Evolutionary conservation across 1,140 invertebrate genomes (phyloP).

Genomic region (Magallana angulata): DNA sequence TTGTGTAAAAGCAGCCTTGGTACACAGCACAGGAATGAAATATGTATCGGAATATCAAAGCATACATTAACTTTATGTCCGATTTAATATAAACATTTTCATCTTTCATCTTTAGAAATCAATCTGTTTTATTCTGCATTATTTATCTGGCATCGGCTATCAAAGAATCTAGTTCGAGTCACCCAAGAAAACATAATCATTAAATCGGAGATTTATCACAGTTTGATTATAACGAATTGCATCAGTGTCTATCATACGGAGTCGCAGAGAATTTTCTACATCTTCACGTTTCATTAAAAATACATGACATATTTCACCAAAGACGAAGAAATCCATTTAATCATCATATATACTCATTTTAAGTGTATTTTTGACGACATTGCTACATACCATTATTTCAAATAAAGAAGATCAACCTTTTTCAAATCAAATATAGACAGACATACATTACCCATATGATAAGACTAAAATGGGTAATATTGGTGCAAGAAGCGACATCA

Average conservation of each 20-base stretch:
- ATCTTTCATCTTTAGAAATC: constrained; percentile 33
- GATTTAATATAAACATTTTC: constrained; percentile 31
- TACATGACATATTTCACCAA: neutral
- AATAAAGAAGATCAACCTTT: no score
- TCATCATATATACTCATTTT: neutral
- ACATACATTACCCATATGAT: no score
- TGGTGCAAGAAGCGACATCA: no score
- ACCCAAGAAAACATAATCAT: constrained; percentile 33
- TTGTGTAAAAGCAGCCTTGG: constrained; percentile 5
- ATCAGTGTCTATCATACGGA: constrained; percentile 26
- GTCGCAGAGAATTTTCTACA: neutral
- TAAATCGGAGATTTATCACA: constrained; percentile 24
- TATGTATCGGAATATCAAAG: constrained; percentile 30
- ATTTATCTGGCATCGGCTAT: constrained; percentile 19
- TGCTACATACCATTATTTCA: no score
- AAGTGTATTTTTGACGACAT: no score
- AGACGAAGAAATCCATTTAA: neutral
- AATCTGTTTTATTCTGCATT: constrained; percentile 33
- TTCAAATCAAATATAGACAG: no score
- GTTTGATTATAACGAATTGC: constrained; percentile 27
- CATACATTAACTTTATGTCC: constrained; percentile 30
- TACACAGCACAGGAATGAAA: constrained; percentile 7
- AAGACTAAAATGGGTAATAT: no score
- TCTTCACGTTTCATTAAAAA: constrained; percentile 1
- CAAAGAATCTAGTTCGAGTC: constrained; percentile 11